A percentile compares a stretch with the other conserved stretches of the same genome.
phyloP scores from a whole-genome alignment of 2,797 vertebrate genomes.

The Esox lucius region DNA sequence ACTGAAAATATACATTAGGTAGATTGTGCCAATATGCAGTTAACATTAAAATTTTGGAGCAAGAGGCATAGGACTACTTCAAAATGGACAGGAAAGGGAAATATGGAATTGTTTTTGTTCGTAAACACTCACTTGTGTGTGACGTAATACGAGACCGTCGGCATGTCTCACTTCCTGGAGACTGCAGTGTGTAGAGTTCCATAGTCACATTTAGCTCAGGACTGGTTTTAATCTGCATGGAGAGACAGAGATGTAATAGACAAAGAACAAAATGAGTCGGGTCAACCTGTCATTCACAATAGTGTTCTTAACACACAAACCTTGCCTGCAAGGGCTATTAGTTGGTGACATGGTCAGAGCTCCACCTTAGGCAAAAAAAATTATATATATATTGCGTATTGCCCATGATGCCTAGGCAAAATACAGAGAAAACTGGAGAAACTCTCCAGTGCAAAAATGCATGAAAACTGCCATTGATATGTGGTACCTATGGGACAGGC shows the following conservation, averaged over 20 bases:
- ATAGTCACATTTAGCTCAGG: background rate
- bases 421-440: too few species aligned
- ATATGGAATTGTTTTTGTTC: background rate
- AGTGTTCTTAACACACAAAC: background rate
- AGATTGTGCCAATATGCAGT: background rate
- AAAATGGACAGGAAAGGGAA: too few species aligned
- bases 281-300: background rate
- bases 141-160: background rate
- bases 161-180: background rate
- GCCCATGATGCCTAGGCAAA: too few species aligned
- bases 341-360: too few species aligned
- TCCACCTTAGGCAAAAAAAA: too few species aligned
- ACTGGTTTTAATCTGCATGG: background rate
- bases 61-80: too few species aligned
- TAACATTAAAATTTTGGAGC: background rate
- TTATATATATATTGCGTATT: too few species aligned
- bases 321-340: too few species aligned
- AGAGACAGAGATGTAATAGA: background rate
- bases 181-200: background rate
- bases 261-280: background rate
- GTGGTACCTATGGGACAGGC: too few species aligned
- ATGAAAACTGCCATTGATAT: too few species aligned
- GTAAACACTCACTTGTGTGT: background rate
- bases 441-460: too few species aligned
- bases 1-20: slow-evolving; percentile 4